Percentiles rank a stretch among this genome's conserved stretches.
phyloP scores from a whole-genome alignment of 2,113 vertebrate species.

The Notarius lentiginosus region DNA sequence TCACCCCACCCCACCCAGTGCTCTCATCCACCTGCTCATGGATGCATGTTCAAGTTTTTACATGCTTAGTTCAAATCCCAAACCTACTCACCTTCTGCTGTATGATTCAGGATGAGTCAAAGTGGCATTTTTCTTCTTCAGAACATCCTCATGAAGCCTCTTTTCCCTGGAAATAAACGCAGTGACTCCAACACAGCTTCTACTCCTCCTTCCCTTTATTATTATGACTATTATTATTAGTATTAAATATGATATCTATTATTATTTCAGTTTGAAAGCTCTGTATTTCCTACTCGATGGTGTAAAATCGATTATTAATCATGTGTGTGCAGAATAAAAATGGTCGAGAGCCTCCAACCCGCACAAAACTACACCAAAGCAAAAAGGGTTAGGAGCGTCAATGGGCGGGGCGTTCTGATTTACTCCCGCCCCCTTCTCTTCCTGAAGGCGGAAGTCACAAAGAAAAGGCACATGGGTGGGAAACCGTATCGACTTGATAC shows the following conservation, averaged over 20 bases:
- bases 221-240: background rate
- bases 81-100: background rate
- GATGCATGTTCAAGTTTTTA: too few relatives aligned
- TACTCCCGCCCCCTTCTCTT: background rate
- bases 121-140: background rate
- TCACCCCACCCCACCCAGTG: too few relatives aligned
- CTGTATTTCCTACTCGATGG: too few relatives aligned
- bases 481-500: too few relatives aligned
- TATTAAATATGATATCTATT: background rate
- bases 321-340: background rate
- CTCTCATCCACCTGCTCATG: too few relatives aligned
- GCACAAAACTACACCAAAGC: background rate
- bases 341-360: background rate
- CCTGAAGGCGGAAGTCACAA: background rate
- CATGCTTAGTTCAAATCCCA: too few relatives aligned
- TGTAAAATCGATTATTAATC: background rate
- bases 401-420: background rate
- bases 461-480: background rate
- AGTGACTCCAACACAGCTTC: background rate
- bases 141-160: background rate
- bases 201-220: too few relatives aligned
- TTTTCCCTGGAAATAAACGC: background rate
- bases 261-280: background rate
- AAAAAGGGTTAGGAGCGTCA: background rate
- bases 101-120: background rate